phyloP scores from a whole-genome alignment of 2,888 invertebrate genomes.

The Vandiemenella viatica region DNA sequence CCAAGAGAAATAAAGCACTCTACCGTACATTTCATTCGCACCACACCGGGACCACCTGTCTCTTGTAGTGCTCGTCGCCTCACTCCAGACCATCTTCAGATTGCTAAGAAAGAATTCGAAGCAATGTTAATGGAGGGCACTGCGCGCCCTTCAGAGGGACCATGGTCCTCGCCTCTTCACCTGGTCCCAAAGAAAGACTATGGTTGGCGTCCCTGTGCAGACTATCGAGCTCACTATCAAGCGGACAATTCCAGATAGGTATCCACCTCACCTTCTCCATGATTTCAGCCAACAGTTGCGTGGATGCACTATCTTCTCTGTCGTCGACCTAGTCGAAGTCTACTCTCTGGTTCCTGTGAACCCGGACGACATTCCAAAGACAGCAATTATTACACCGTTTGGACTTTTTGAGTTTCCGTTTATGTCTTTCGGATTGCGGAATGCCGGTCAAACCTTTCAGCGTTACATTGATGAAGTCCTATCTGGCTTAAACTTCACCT shows the following conservation, averaged over 20 bases:
- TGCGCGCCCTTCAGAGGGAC: neutral
- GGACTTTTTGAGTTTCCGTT: too few species aligned
- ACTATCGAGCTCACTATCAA: neutral
- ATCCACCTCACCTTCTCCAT: neutral
- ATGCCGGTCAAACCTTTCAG: too few species aligned
- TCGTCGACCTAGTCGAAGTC: neutral
- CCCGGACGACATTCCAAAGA: neutral
- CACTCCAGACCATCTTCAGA: neutral
- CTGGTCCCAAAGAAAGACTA: neutral
- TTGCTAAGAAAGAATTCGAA: neutral
- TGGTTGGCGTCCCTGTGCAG: neutral
- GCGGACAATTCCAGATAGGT: neutral
- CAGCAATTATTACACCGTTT: neutral
- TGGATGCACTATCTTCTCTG: neutral
- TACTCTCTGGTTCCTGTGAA: neutral
- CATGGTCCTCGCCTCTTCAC: neutral
- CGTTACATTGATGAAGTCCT: too few species aligned
- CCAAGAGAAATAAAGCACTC: too few species aligned
- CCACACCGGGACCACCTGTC: neutral
- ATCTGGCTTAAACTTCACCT: too few species aligned
- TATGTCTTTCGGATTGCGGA: too few species aligned
- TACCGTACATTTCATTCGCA: too few species aligned
- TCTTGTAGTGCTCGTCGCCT: neutral
- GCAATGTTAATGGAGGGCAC: neutral
- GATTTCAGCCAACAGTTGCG: neutral